A percentile compares a stretch with the other conserved stretches of the same genome.
Evolutionary conservation across 1,140 invertebrate genomes (phyloP).

Genomic region (Apis laboriosa): DNA sequence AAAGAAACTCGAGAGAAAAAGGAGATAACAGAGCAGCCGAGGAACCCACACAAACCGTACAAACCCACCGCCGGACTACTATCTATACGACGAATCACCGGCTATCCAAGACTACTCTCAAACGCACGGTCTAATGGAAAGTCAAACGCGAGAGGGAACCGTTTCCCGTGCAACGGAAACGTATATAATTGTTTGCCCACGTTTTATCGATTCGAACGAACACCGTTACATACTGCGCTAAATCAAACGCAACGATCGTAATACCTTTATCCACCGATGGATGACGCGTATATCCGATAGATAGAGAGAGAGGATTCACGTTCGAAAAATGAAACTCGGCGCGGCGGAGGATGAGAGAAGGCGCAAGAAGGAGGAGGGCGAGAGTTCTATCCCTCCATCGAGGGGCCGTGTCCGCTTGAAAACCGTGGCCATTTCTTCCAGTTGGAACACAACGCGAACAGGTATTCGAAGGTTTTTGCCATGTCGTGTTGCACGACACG

Average conservation of each 20-base stretch:
- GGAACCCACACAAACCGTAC: too few relatives aligned
- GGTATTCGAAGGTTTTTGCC: slow-evolving; percentile 39
- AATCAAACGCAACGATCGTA: neutral
- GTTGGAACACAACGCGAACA: slow-evolving; percentile 28
- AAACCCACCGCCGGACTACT: neutral
- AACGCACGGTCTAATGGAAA: neutral
- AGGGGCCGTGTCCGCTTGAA: slow-evolving; percentile 23
- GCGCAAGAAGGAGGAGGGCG: neutral
- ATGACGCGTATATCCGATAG: neutral
- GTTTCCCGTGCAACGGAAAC: neutral
- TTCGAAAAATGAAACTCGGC: neutral
- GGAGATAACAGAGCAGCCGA: neutral
- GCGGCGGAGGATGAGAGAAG: neutral
- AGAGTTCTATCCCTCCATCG: neutral
- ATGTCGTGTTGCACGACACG: slow-evolving; percentile 26
- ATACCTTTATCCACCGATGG: neutral
- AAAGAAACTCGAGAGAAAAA: too few relatives aligned
- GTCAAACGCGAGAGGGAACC: neutral
- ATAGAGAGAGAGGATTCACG: neutral
- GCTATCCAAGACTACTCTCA: too few relatives aligned
- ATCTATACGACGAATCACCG: neutral
- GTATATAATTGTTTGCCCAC: neutral
- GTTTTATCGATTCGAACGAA: neutral
- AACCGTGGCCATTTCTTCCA: slow-evolving; percentile 40
- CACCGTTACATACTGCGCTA: neutral